Evolutionary conservation across 2,113 vertebrate species (phyloP).

Genomic region (Microtus ochrogaster): DNA sequence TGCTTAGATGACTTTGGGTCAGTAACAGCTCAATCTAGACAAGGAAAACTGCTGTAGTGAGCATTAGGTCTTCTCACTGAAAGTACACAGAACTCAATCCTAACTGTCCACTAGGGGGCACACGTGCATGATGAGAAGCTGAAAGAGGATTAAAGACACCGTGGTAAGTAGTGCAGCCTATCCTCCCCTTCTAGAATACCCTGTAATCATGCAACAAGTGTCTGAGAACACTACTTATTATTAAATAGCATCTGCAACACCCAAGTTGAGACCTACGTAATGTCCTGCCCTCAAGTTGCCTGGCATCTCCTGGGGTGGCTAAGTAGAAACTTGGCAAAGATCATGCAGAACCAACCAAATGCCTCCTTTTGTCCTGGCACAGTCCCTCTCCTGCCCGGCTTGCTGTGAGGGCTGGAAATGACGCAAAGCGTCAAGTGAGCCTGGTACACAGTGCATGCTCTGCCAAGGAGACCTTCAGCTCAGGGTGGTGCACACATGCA

Average conservation of each 20-base stretch:
- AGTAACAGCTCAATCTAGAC: not conserved
- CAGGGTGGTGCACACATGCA: not conserved
- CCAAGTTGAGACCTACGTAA: not conserved
- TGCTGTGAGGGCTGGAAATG: not conserved
- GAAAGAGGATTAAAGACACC: not conserved
- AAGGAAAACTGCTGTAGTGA: not conserved
- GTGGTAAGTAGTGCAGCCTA: not conserved
- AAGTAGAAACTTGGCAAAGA: not conserved
- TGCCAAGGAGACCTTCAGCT: not conserved
- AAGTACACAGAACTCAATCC: not conserved
- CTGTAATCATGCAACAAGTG: not conserved
- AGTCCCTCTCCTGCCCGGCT: no score
- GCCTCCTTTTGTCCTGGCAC: not conserved
- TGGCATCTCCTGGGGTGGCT: not conserved
- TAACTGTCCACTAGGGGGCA: not conserved
- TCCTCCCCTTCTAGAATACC: not conserved
- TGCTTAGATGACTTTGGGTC: not conserved
- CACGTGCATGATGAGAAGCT: accelerated
- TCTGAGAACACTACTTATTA: not conserved
- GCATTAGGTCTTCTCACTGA: not conserved
- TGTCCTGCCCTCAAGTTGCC: not conserved
- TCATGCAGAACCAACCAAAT: no score
- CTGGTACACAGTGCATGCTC: accelerated
- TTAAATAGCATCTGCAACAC: not conserved
- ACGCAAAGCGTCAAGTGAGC: no score